phyloP scores from a whole-genome alignment of 2,797 vertebrate species.

The Simalia tracyae region DNA sequence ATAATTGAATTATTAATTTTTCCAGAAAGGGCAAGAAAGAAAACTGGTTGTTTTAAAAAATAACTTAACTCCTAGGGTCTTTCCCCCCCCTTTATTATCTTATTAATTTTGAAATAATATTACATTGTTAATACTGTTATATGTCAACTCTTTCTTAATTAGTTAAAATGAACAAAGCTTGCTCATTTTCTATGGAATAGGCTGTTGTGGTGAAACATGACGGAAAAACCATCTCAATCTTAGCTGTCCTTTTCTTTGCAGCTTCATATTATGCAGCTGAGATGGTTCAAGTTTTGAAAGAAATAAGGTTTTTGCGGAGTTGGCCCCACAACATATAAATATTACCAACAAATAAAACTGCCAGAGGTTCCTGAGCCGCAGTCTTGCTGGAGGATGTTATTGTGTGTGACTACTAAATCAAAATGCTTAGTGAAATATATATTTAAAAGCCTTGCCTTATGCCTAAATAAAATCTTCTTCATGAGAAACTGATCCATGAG shows the following conservation, averaged over 20 bases:
- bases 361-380: neutral
- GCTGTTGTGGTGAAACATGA: neutral
- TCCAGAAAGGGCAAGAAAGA: neutral
- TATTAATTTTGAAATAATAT: neutral
- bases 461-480: conserved; percentile 20
- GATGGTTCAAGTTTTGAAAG: conserved; percentile 22
- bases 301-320: neutral
- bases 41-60: neutral
- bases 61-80: neutral
- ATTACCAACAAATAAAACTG: conserved; percentile 8
- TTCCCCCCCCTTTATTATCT: neutral
- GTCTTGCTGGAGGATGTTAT: conserved; percentile 9
- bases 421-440: conserved; percentile 27
- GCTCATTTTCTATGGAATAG: neutral
- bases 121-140: neutral
- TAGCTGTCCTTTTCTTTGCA: conserved; percentile 7
- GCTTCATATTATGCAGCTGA: neutral
- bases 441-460: conserved; percentile 17
- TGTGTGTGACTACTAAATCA: conserved; percentile 14
- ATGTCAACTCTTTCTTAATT: neutral
- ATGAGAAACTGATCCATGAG: neutral
- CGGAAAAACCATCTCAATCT: neutral
- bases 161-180: neutral
- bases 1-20: neutral
- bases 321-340: conserved; percentile 17